Evolutionary conservation across 1,140 invertebrate species (phyloP).

Genomic region (Drosophila arizonae): DNA sequence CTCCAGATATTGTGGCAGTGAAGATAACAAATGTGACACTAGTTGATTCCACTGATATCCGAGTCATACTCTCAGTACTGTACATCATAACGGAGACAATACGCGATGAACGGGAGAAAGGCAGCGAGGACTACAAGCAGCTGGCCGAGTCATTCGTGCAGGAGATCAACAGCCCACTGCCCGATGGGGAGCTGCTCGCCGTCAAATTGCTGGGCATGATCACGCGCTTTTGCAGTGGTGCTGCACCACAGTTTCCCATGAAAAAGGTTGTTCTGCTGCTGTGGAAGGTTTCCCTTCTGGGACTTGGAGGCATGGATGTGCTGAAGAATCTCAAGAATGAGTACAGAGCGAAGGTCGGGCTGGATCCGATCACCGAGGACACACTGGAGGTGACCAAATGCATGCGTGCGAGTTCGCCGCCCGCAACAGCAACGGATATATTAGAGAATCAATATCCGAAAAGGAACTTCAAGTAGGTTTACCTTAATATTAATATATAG

Average conservation of each 20-base stretch:
- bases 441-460: conserved; percentile 94
- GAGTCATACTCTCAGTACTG: conserved; percentile 95
- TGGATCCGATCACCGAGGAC: conserved; percentile 93
- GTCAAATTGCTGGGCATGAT: conserved; percentile 97
- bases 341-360: conserved; percentile 88
- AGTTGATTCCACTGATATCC: conserved; percentile 94
- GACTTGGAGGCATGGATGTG: conserved; percentile 93
- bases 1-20: conserved; percentile 89
- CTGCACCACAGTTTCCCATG: conserved; percentile 97
- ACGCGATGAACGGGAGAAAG: conserved; percentile 87
- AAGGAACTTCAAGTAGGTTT: conserved; percentile 84
- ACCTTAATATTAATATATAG: too few relatives aligned
- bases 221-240: conserved; percentile 96
- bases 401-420: conserved; percentile 97
- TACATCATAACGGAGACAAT: conserved; percentile 97
- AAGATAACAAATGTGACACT: conserved; percentile 94
- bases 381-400: conserved; percentile 95
- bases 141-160: conserved; percentile 90
- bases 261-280: conserved; percentile 97
- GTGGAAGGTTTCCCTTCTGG: conserved; percentile 97
- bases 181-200: conserved; percentile 93
- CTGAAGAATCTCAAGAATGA: conserved; percentile 90
- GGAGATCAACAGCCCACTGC: conserved; percentile 89
- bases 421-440: conserved; percentile 95
- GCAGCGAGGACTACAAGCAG: conserved; percentile 87